Conservation (phyloP, 2,113 vertebrate species). For the Cyanoderma ruficeps region DNA sequence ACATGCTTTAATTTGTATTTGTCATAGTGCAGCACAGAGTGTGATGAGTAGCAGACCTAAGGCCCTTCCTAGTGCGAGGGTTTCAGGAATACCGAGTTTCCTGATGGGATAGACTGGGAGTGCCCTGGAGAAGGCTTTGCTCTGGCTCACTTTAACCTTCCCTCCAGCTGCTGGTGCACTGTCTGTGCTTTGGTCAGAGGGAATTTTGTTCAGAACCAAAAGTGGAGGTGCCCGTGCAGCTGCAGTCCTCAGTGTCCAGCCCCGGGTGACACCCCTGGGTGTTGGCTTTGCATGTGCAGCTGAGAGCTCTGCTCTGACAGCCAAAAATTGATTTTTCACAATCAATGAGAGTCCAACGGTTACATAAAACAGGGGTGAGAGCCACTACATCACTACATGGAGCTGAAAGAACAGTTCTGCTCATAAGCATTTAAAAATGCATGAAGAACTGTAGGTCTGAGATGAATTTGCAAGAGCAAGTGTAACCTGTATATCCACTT, state of each 20-base stretch:
- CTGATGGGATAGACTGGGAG: not conserved
- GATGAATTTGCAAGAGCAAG: not conserved
- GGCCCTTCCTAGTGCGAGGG: not conserved
- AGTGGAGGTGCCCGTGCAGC: not conserved
- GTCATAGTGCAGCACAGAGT: not conserved
- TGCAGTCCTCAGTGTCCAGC: not conserved
- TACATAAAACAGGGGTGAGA: not conserved
- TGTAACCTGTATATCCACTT: not conserved
- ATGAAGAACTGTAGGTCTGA: not conserved
- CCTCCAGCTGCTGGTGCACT: accelerated
- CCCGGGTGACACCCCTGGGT: accelerated
- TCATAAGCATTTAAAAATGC: not conserved
- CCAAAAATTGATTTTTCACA: not conserved
- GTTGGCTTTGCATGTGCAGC: not conserved
- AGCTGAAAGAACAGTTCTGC: conserved; percentile 15
- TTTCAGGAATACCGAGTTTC: not conserved
- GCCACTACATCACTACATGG: accelerated
- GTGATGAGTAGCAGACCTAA: not conserved
- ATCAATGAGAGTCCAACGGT: not conserved
- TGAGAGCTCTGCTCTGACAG: not conserved
- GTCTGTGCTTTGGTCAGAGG: not conserved
- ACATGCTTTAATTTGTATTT: not conserved
- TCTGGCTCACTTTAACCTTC: not conserved
- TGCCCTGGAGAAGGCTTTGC: not conserved
- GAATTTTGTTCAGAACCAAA: not conserved